Evolutionary conservation across 2,113 vertebrate genomes (phyloP), one percentile per base, ranked within the genome.

Genomic region (Neogale vison): DNA sequence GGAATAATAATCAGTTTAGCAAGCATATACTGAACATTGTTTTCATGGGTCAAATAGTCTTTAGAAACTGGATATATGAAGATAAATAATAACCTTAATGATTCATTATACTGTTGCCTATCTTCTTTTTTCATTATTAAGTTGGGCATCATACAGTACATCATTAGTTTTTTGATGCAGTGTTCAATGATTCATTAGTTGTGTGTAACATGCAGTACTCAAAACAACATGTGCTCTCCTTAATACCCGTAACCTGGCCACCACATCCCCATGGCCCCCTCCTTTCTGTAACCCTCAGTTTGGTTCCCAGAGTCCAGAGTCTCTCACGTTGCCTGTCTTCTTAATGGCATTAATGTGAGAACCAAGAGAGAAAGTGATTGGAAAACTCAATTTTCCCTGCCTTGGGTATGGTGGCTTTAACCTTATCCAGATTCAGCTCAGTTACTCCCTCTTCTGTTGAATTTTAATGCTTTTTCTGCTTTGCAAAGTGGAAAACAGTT

Each of bases 401-500:
- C 26, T 92, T 77, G 31, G 3, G 15, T 31, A 39, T 29, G 9
- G 24, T 55, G 7, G 50, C 8, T 82, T n/a, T 86, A 77, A 1
- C 3, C 10, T 72, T 76, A 36, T 82, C 7, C 23, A 59, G 52
- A 88, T 39, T 65, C 20, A 47, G 47, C 20, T 93, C 15, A 59
- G 31, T 82, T 55, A 55, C 9, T 88, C 34, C 29, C 7, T 61
- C 36, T 45, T 80, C 31, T 84, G 24, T 69, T 31, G 6, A 85
- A 74, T 61, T 61, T 36, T 80, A 85, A n/a, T 88, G 13, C 11
- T 85, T 90, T 65, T 90, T 39, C 18, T 93, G 5, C 3, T 63
- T 97, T 96, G 39, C n/a, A 95, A 76, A 57, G 17, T 45, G 14
- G 39, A 76, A 94, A 91, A 10, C 2, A 50, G 83, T 87, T 80